These are phyloP conservation scores for Propsilocerus akamusi DNA, from an alignment of 1,140 invertebrate species.

Conservation along the genomic window DNA sequence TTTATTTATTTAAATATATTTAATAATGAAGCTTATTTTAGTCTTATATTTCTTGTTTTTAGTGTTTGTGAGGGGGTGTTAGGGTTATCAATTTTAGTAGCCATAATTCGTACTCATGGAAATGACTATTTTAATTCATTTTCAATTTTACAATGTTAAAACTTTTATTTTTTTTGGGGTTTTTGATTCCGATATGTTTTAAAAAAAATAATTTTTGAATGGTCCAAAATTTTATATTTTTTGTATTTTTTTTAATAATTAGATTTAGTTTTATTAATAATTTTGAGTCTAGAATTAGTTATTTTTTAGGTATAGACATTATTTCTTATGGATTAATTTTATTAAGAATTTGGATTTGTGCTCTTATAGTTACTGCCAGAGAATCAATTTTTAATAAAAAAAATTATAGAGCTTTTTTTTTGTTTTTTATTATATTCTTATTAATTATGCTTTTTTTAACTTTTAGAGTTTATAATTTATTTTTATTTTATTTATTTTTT, in stretches of 20 bases:
- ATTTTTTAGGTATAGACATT: slow-evolving; percentile 26
- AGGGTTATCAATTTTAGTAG: slow-evolving; percentile 33
- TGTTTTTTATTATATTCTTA: slow-evolving; percentile 30
- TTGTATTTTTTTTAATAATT: slow-evolving; percentile 24
- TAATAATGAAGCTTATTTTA: slow-evolving; percentile 28
- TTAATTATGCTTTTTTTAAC: slow-evolving; percentile 33
- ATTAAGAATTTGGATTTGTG: slow-evolving; percentile 30
- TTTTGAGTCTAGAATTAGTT: slow-evolving; percentile 19
- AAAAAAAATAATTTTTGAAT: slow-evolving; percentile 19
- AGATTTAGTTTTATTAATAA: slow-evolving; percentile 21
- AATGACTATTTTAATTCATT: slow-evolving; percentile 33
- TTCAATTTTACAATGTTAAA: slow-evolving; percentile 32
- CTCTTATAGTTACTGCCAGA: slow-evolving; percentile 30
- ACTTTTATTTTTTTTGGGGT: slow-evolving; percentile 24
- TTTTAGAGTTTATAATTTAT: slow-evolving; percentile 32
- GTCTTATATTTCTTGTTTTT: slow-evolving; percentile 36
- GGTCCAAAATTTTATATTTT: slow-evolving; percentile 22
- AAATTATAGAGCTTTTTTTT: slow-evolving; percentile 28
- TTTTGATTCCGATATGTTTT: slow-evolving; percentile 24
- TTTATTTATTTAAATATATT: slow-evolving; percentile 27
- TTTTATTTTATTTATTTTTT: slow-evolving; percentile 49
- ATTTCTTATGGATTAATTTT: slow-evolving; percentile 30
- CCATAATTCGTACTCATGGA: slow-evolving; percentile 32
- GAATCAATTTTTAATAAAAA: slow-evolving; percentile 24
- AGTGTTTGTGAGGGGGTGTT: slow-evolving; percentile 34